Percentiles rank a stretch among this genome's conserved stretches.
Evolutionary conservation across 2,888 invertebrate species (phyloP).

Genomic region (Epirrita christyi): DNA sequence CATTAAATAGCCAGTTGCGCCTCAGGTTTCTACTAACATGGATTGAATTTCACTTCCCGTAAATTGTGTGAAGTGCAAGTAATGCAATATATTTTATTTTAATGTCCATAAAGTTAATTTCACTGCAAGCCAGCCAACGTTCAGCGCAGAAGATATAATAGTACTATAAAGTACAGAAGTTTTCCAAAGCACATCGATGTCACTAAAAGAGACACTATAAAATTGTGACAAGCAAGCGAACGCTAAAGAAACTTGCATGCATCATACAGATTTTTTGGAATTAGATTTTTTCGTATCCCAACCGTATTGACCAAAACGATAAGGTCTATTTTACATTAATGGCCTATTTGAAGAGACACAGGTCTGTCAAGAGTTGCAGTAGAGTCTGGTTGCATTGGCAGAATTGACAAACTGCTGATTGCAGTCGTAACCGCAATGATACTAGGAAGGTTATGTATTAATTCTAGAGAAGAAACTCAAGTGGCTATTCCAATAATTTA

Average conservation of each 20-base stretch:
- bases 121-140: constrained; percentile 23
- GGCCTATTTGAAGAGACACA: constrained; percentile 1
- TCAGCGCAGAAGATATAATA: background rate
- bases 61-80: constrained; percentile 43
- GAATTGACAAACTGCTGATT: constrained; percentile 59
- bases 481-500: constrained; percentile 11
- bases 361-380: constrained; percentile 10
- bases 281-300: too few relatives aligned
- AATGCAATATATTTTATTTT: constrained; percentile 40
- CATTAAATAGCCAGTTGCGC: constrained; percentile 38
- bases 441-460: constrained; percentile 20
- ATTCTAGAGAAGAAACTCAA: constrained; percentile 23
- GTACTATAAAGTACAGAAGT: background rate
- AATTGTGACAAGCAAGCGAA: too few relatives aligned
- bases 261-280: too few relatives aligned
- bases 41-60: constrained; percentile 61
- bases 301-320: background rate
- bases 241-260: too few relatives aligned
- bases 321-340: constrained; percentile 1
- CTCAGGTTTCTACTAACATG: constrained; percentile 57
- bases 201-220: too few relatives aligned
- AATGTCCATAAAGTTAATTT: constrained; percentile 47
- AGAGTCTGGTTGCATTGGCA: constrained; percentile 60
- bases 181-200: background rate
- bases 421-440: constrained; percentile 9